phyloP scores from a whole-genome alignment of 2,888 invertebrate genomes.

The Nemurella pictetii region DNA sequence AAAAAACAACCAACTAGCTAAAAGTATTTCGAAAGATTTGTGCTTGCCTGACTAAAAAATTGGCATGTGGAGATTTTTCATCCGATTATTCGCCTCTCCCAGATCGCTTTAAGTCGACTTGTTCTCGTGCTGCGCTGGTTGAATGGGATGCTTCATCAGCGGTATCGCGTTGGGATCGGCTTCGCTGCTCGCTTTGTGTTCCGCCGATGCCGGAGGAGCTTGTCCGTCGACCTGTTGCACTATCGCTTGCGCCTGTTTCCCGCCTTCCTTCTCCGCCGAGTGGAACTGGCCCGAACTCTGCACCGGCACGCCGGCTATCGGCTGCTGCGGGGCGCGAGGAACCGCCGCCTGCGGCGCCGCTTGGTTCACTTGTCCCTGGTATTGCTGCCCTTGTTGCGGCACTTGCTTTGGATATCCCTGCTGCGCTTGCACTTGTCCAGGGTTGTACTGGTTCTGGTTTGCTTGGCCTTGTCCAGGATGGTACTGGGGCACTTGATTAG shows the following conservation, averaged over 20 bases:
- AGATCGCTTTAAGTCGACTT: background rate
- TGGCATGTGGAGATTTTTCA: background rate
- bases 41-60: background rate
- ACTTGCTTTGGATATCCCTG: slow-evolving; percentile 34
- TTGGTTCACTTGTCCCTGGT: slow-evolving; percentile 44
- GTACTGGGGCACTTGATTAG: slow-evolving; percentile 44
- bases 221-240: slow-evolving; percentile 4
- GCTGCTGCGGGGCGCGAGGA: background rate
- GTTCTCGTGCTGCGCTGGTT: background rate
- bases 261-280: background rate
- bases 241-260: slow-evolving; percentile 3
- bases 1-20: too few relatives aligned
- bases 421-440: slow-evolving; percentile 35
- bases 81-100: background rate
- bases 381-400: slow-evolving; percentile 35
- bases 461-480: slow-evolving; percentile 44
- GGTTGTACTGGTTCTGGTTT: slow-evolving; percentile 31
- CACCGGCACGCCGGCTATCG: background rate
- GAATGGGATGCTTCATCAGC: background rate
- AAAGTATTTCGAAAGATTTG: background rate
- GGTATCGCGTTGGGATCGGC: slow-evolving; percentile 14
- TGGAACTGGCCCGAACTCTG: background rate
- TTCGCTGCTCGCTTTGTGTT: background rate
- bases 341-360: slow-evolving; percentile 31
- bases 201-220: background rate